Evolutionary conservation across 2,888 invertebrate genomes (phyloP), one percentile per base, ranked within the genome.

Genomic region (Melanostoma mellinum): DNA sequence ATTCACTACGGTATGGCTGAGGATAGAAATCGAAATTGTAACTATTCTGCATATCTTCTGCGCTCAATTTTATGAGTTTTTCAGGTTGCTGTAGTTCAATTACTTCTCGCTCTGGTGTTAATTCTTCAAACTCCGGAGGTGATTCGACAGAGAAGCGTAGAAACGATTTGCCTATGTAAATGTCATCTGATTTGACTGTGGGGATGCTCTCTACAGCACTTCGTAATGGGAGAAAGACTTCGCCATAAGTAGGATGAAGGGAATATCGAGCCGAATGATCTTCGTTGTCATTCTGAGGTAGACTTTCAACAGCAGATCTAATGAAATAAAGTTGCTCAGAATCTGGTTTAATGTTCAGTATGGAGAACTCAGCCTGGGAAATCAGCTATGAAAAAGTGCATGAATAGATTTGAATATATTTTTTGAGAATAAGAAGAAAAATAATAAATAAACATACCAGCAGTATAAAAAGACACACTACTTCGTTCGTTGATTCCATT

Each of bases 151-250:
- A 89, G 52, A 89, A 89, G 4, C 92, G 88, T 2, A 90, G 87
- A 78, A 91, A 91, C 0, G 86, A 79, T 65, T 85, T 79, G 8
- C 55, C 74, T 6, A 67, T 42, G 4, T 65, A 65, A n/a, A 20
- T 79, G 6, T 84, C 79, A 4, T 53, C 69, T 0, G 65, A 33
- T 9, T 56, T 65, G 3, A 89, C 84, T 9, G 88, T 87, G 6
- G 95, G 95, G 74, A 95, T 91, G 87, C 93, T 95, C 91, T 97
- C 96, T 2, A 97, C 96, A 1, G 97, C 96, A 58, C 94, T 93
- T 77, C 97, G 92, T 76, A 96, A 92, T 0, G 96, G 96, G 61
- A 94, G 88, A 77, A 90, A 90, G 2, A 88, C 80, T 4, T 91
- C 90, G 0, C 91, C 91, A 75, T 89, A 90, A 2, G 87, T 86